Evolutionary conservation across 64 coral and sea anemone species (phyloP).

Genomic region (Porites australiensis): DNA sequence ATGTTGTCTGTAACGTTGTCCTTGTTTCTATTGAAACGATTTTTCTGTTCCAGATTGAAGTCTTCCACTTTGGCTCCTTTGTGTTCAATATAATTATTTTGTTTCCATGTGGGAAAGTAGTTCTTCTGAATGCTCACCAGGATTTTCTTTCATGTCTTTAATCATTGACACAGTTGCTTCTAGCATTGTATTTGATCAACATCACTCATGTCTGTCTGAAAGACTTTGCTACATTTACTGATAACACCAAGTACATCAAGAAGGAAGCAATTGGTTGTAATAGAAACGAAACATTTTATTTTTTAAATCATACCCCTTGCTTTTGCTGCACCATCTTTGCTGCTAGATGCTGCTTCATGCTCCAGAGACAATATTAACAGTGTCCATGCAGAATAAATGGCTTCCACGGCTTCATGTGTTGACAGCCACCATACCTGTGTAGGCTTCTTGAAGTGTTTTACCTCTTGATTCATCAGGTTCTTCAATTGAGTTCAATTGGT

Average conservation of each 20-base stretch:
- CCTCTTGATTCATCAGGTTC: constrained; percentile 36
- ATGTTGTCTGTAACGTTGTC: constrained; percentile 9
- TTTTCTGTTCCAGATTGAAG: constrained; percentile 24
- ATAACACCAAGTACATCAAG: constrained; percentile 27
- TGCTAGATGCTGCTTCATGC: constrained; percentile 32
- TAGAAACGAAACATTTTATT: constrained; percentile 32
- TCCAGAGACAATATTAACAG: constrained; percentile 9
- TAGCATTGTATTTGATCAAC: constrained; percentile 44
- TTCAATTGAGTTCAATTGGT: neutral
- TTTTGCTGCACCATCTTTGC: neutral
- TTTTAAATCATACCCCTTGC: constrained; percentile 22
- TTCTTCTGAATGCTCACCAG: constrained; percentile 12
- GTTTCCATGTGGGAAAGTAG: neutral
- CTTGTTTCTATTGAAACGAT: constrained; percentile 42
- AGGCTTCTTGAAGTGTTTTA: constrained; percentile 54
- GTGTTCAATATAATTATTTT: too few species aligned
- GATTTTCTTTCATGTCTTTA: constrained; percentile 27
- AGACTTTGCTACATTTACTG: constrained; percentile 39
- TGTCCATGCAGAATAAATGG: constrained; percentile 33
- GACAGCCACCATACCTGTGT: constrained; percentile 13
- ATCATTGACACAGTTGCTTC: constrained; percentile 41
- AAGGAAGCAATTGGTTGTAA: constrained; percentile 30
- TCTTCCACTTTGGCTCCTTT: constrained; percentile 3
- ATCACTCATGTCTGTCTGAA: constrained; percentile 29
- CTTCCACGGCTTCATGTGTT: constrained; percentile 42